Evolutionary conservation across 2,113 vertebrate species (phyloP).

Genomic region (Phaethornis superciliosus): DNA sequence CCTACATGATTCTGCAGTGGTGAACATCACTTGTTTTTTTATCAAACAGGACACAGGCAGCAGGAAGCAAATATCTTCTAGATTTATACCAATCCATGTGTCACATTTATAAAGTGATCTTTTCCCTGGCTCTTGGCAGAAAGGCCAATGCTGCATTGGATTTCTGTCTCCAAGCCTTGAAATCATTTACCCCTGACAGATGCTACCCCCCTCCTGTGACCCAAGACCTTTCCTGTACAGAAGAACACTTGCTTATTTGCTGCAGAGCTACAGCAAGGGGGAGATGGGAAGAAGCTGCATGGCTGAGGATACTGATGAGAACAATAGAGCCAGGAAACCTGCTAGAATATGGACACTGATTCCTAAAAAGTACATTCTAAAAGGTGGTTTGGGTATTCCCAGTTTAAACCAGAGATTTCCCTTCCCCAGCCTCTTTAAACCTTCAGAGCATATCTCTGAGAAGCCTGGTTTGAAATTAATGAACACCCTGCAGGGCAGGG

Average conservation of each 20-base stretch:
- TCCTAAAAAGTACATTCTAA: neutral
- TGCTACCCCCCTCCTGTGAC: slow-evolving; percentile 52
- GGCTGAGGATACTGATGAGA: neutral
- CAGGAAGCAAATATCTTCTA: slow-evolving; percentile 70
- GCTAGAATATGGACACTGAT: neutral
- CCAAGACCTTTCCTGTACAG: slow-evolving; percentile 26
- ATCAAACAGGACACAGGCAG: slow-evolving; percentile 66
- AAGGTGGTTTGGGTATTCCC: neutral
- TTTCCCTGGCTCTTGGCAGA: slow-evolving; percentile 70
- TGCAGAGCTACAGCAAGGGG: neutral
- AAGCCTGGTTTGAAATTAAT: neutral
- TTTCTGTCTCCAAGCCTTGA: slow-evolving; percentile 74
- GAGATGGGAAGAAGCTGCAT: neutral
- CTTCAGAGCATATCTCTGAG: neutral
- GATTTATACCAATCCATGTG: slow-evolving; percentile 67
- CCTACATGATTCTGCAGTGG: slow-evolving; percentile 24
- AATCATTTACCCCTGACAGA: slow-evolving; percentile 75
- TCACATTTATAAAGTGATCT: slow-evolving; percentile 77
- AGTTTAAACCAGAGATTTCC: neutral
- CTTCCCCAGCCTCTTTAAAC: neutral
- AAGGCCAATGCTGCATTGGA: slow-evolving; percentile 65
- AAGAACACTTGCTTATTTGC: slow-evolving; percentile 62
- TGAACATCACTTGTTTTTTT: slow-evolving; percentile 63
- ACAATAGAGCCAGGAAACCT: neutral
- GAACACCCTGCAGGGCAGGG: neutral